Evolutionary conservation across 2,797 vertebrate species (phyloP).

Genomic region (Acestrorhynchus altus): DNA sequence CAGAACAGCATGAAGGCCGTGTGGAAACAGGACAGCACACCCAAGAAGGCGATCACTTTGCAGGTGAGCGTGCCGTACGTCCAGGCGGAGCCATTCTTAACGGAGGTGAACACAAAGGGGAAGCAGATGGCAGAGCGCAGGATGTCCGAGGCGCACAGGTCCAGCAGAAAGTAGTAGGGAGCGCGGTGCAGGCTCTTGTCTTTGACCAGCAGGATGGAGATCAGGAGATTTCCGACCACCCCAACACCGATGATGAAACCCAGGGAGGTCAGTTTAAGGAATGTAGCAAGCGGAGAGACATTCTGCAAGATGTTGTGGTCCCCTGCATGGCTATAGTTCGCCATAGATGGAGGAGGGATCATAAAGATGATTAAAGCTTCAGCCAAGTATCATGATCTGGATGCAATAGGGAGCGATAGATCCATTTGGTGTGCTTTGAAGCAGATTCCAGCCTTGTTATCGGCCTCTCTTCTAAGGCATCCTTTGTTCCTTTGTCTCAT

Average conservation of each 20-base stretch:
- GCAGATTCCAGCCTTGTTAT: conserved; percentile 94
- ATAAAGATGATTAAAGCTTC: conserved; percentile 94
- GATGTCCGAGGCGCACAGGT: conserved; percentile 98
- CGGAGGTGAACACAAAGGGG: conserved; percentile 98
- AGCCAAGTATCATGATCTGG: conserved; percentile 99
- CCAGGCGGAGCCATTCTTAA: conserved; percentile 98
- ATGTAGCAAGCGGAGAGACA: conserved; percentile 98
- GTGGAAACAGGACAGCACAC: conserved; percentile 98
- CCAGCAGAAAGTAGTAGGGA: conserved; percentile 98
- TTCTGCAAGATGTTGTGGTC: conserved; percentile 99
- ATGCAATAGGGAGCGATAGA: conserved; percentile 91
- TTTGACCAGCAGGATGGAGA: conserved; percentile 99
- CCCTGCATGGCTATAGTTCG: conserved; percentile 99
- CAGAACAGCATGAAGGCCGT: conserved; percentile 99
- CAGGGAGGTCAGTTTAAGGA: conserved; percentile 99
- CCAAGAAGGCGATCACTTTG: conserved; percentile 99
- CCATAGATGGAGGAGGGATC: conserved; percentile 99
- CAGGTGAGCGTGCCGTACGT: conserved; percentile 97
- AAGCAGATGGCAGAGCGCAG: conserved; percentile 99
- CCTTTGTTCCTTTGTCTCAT: conserved; percentile 96
- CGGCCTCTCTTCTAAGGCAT: conserved; percentile 88
- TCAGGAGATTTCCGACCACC: conserved; percentile 99
- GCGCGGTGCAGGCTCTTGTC: conserved; percentile 99
- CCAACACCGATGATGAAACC: conserved; percentile 99
- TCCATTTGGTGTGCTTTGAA: conserved; percentile 97